Evolutionary conservation across 2,113 vertebrate genomes (phyloP).

Genomic region (Helogale parvula): DNA sequence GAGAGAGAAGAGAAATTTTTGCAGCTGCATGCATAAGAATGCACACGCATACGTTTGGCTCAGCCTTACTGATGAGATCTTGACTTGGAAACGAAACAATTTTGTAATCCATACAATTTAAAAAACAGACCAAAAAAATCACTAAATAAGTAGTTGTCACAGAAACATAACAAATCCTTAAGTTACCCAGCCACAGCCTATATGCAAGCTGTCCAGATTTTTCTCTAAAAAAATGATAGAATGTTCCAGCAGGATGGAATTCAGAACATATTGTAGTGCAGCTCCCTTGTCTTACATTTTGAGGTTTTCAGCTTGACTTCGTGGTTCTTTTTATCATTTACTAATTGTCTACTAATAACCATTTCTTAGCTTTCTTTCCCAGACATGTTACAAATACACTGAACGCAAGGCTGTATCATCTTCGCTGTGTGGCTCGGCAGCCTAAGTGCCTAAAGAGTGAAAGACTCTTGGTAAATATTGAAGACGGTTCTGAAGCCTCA

Average conservation of each 20-base stretch:
- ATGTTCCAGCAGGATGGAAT: background rate
- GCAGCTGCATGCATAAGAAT: background rate
- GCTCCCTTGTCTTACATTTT: background rate
- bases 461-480: background rate
- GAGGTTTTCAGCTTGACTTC: background rate
- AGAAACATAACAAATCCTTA: constrained; percentile 53
- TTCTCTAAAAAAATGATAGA: background rate
- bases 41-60: background rate
- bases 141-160: constrained; percentile 59
- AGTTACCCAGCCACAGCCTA: constrained; percentile 7
- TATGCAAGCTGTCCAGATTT: background rate
- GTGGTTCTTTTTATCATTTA: background rate
- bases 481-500: too few species aligned
- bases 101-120: constrained; percentile 55
- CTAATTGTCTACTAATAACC: background rate
- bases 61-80: constrained; percentile 52
- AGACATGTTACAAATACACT: background rate
- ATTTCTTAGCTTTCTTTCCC: background rate
- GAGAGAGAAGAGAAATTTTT: background rate
- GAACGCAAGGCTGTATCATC: background rate
- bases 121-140: constrained; percentile 23
- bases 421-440: background rate
- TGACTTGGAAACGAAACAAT: constrained; percentile 46
- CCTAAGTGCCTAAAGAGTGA: accelerated
- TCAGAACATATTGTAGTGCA: background rate